Evolutionary conservation across 2,888 invertebrate species (phyloP).

Genomic region (Aquatica leii): DNA sequence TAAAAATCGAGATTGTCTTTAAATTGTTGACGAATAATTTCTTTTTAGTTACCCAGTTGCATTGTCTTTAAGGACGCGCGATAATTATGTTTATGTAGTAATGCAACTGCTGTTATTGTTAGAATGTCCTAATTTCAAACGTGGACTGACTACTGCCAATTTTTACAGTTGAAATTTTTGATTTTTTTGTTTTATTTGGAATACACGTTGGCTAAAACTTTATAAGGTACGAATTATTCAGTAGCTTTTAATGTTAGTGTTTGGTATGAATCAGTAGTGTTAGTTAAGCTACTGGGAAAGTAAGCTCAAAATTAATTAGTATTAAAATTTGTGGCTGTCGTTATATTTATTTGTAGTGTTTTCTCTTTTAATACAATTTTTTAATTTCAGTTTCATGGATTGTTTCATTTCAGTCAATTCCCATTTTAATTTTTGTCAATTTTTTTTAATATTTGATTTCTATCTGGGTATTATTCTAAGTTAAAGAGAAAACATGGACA

Average conservation of each 20-base stretch:
- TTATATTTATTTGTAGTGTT: slow-evolving; percentile 47
- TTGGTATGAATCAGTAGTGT: slow-evolving; percentile 32
- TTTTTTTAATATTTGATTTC: too few relatives aligned
- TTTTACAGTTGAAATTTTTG: neutral
- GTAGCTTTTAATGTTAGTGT: slow-evolving; percentile 38
- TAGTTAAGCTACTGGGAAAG: slow-evolving; percentile 38
- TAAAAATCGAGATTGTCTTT: slow-evolving; percentile 6
- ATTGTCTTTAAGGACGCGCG: neutral
- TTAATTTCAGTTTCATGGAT: slow-evolving; percentile 16
- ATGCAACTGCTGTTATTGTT: slow-evolving; percentile 3
- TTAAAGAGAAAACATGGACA: too few relatives aligned
- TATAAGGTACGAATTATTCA: slow-evolving; percentile 21
- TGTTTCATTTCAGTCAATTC: too few relatives aligned
- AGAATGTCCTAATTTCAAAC: neutral
- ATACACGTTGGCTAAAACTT: neutral
- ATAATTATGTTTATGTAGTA: neutral
- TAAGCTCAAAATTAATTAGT: slow-evolving; percentile 39
- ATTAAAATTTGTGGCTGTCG: slow-evolving; percentile 38
- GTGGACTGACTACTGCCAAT: neutral
- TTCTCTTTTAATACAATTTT: slow-evolving; percentile 31
- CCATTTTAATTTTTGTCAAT: too few relatives aligned
- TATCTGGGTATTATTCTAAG: too few relatives aligned
- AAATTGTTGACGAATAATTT: neutral
- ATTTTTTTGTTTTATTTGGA: neutral
- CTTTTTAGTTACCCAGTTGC: neutral